Evolutionary conservation across 1,140 invertebrate genomes (phyloP).

Genomic region (Phymorhynchus buccinoides): DNA sequence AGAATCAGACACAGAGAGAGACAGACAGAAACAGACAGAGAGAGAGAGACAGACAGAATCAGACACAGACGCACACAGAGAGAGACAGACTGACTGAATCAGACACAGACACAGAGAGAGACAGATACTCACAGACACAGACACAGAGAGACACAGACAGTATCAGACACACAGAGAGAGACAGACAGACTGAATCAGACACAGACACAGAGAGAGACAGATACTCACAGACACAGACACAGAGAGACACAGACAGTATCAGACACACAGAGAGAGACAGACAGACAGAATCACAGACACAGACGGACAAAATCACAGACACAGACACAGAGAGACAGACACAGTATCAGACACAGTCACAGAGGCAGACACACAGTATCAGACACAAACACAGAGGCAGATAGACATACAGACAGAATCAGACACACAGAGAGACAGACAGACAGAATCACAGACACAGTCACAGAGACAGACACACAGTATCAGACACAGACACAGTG

Average conservation of each 20-base stretch:
- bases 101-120: not conserved
- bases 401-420: no score
- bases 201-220: not conserved
- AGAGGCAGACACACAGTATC: no score
- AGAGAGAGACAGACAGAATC: not conserved
- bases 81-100: not conserved
- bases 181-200: not conserved
- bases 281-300: not conserved
- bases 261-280: not conserved
- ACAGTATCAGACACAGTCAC: no score
- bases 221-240: not conserved
- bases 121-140: not conserved
- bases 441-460: no score
- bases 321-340: not conserved
- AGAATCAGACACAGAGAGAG: no score
- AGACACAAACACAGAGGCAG: no score
- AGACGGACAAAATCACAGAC: not conserved
- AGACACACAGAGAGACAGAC: no score
- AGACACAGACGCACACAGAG: no score
- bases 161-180: not conserved
- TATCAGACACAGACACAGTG: no score
- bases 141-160: not conserved
- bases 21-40: not conserved
- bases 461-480: no score
- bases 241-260: not conserved